Evolutionary conservation across 2,797 vertebrate genomes (phyloP), one percentile per base, ranked within the genome.

Genomic region (Distichodus sexfasciatus): DNA sequence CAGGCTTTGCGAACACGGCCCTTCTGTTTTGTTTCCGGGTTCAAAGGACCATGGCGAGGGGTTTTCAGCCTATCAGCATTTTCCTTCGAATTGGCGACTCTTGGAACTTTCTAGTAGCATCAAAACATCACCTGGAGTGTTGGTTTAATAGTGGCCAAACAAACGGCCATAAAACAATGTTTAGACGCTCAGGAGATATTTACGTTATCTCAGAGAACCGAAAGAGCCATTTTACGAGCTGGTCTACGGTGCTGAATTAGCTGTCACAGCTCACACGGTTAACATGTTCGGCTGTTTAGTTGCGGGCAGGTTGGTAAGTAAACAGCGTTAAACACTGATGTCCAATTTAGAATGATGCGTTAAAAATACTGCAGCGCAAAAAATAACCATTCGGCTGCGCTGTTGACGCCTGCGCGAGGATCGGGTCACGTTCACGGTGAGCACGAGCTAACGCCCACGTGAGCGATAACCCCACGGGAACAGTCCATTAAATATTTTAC

Each of bases 221-320:
- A n/a, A n/a, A n/a, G n/a, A n/a, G n/a, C n/a, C n/a, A n/a, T n/a
- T n/a, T n/a, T n/a, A n/a, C n/a, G n/a, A n/a, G n/a, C n/a, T n/a
- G n/a, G n/a, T n/a, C n/a, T n/a, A n/a, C n/a, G n/a, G n/a, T n/a
- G n/a, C n/a, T n/a, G n/a, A n/a, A n/a, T n/a, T n/a, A n/a, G n/a
- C n/a, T n/a, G n/a, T n/a, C n/a, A n/a, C n/a, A n/a, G n/a, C n/a
- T n/a, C n/a, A n/a, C n/a, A 36, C 29, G 12, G 26, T 4, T 35
- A 24, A 61, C 15, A 92, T 92, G 90, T 91, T 92, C 55, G 91
- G 91, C 0, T 92, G 91, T 72, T 14, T 92, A 76, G 91, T 92
- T 0, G 90, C 90, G 1, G 90, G 91, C 0, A 70, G 89, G 70
- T 11, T 91, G 78, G 82, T 84, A 62, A 82, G 81, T 44, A 26